These are phyloP conservation scores for human DNA, from an alignment of 2,113 vertebrate genomes.

Conservation along the genomic window DNA sequence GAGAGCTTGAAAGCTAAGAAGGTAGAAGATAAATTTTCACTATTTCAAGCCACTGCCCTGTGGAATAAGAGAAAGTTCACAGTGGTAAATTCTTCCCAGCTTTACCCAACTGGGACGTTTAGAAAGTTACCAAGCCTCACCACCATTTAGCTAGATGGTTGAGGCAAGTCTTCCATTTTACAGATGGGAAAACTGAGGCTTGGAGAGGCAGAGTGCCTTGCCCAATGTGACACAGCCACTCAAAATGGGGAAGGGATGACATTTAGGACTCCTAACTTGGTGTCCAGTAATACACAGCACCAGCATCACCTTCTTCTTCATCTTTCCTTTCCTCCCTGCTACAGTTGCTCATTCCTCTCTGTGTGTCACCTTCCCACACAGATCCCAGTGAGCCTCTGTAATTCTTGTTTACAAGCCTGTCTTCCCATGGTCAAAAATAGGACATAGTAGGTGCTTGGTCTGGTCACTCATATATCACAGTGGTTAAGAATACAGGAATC, in stretches of 20 bases:
- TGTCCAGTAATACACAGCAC: too few relatives aligned
- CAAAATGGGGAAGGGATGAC: not conserved
- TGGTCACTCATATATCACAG: not conserved
- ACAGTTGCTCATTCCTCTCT: not conserved
- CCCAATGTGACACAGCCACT: not conserved
- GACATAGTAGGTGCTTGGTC: not conserved
- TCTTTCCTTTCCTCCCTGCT: not conserved
- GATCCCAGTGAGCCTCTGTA: not conserved
- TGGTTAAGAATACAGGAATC: not conserved
- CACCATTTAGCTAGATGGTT: not conserved
- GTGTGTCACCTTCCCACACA: not conserved
- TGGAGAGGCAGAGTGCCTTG: not conserved
- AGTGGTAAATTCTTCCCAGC: not conserved
- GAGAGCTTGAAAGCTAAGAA: not conserved
- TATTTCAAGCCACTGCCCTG: rapidly evolving
- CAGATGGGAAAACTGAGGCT: not conserved
- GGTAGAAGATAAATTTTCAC: not conserved
- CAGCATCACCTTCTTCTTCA: not conserved
- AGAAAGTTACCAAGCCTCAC: not conserved
- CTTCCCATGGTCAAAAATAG: not conserved
- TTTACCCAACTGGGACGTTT: not conserved
- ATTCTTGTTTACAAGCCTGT: not conserved
- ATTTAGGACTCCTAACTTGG: not conserved
- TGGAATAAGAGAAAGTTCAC: not conserved
- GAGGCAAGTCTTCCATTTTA: not conserved